Evolutionary conservation across 2,113 vertebrate genomes (phyloP), one percentile per base, ranked within the genome.

Genomic region (Cephalopterus ornatus): DNA sequence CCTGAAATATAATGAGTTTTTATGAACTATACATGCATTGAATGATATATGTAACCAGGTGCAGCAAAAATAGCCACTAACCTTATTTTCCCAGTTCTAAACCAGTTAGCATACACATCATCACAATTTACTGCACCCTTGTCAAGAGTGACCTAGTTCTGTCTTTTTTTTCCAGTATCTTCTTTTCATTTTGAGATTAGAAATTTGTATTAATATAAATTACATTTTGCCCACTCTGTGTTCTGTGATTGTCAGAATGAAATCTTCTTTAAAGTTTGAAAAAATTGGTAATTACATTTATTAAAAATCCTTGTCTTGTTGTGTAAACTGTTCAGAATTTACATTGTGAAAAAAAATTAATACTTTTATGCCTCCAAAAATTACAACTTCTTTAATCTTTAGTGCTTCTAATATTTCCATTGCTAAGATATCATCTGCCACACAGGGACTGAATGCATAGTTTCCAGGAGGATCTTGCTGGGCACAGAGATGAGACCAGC

Each of bases 111-210:
- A 90, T 41, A 53, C 6, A 89, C 11, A 62, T 65, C 68, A 89
- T 74, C 55, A 72, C 23, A 8, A 84, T 95, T 90, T 95, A 49
- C 47, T 37, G 61, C 35, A 49, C 77, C 87, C 81, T 50, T 74
- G 22, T 82, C 28, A 85, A 93, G 35, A 95, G 12, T 85, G 95
- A 97, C 96, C 94, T 86, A 94, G n/a, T 95, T 97, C 92, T 97
- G 79, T 93, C 81, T 91, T 88, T 75, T 75, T 72, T 74, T 85
- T 46, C 52, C 37, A 11, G 41, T 67, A 35, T 85, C 73, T 92
- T 82, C 42, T 27, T 70, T 90, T 89, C 46, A 49, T 80, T 49
- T 72, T 24, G 15, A 82, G 30, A 78, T 59, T 37, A 77, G 61
- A 92, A 80, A 90, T 72, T 89, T 94, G 21, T 88, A 74, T 59